Evolutionary conservation across 2,113 vertebrate species (phyloP).

Genomic region (cat (Felis catus)): F.catus_Fca126_mat1.0 CM031412.1:11985001-11985500

Average conservation of each 20-base stretch:
- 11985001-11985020: background rate
- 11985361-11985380: background rate
- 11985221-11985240: background rate
- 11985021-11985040: background rate
- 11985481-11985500: background rate
- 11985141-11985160: background rate
- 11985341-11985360: background rate
- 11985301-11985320: background rate
- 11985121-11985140: background rate
- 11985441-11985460: background rate
- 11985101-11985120: background rate
- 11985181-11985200: background rate
- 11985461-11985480: background rate
- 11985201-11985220: background rate
- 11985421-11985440: background rate
- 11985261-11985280: background rate
- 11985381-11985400: background rate
- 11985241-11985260: background rate
- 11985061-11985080: background rate
- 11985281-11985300: background rate
- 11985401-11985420: background rate
- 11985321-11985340: background rate
- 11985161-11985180: background rate
- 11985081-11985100: background rate
- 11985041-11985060: background rate